Conservation (phyloP, 2,888 invertebrate genomes). For the Norana najaformis region DNA sequence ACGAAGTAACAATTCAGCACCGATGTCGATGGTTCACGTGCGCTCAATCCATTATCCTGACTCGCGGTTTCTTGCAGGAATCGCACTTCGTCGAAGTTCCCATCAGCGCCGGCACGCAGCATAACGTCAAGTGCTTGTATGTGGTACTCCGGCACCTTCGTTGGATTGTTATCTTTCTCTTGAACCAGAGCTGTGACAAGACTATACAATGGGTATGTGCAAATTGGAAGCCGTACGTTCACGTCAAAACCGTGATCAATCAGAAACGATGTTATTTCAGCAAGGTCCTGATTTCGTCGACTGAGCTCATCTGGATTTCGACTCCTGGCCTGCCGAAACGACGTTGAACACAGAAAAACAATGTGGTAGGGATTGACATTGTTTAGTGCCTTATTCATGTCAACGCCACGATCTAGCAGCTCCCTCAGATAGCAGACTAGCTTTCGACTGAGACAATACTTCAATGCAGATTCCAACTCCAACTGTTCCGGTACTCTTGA, state of each 20-base stretch:
- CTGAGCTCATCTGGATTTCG: constrained; percentile 36
- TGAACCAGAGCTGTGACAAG: constrained; percentile 48
- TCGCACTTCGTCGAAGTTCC: constrained; percentile 52
- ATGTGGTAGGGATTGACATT: constrained; percentile 57
- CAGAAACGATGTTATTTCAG: constrained; percentile 51
- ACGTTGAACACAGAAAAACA: constrained; percentile 51
- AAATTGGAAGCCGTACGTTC: constrained; percentile 47
- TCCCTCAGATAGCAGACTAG: constrained; percentile 52
- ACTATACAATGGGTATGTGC: constrained; percentile 56
- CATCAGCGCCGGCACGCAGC: constrained; percentile 52
- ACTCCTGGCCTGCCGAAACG: background rate
- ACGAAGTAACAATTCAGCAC: constrained; percentile 51
- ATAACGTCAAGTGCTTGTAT: constrained; percentile 48
- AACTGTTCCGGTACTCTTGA: constrained; percentile 43
- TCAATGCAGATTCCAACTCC: constrained; percentile 51
- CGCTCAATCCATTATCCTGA: constrained; percentile 44
- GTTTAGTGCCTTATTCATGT: constrained; percentile 47
- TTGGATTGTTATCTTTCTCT: constrained; percentile 48
- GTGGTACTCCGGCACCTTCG: constrained; percentile 44
- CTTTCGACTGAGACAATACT: constrained; percentile 49
- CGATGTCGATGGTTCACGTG: constrained; percentile 51
- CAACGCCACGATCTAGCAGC: constrained; percentile 48
- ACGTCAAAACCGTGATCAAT: constrained; percentile 51
- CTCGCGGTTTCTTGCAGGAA: background rate
- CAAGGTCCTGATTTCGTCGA: constrained; percentile 49